Base-by-base conservation (phyloP, 2,888 invertebrate species). In the Chloroclysta siterata region DNA sequence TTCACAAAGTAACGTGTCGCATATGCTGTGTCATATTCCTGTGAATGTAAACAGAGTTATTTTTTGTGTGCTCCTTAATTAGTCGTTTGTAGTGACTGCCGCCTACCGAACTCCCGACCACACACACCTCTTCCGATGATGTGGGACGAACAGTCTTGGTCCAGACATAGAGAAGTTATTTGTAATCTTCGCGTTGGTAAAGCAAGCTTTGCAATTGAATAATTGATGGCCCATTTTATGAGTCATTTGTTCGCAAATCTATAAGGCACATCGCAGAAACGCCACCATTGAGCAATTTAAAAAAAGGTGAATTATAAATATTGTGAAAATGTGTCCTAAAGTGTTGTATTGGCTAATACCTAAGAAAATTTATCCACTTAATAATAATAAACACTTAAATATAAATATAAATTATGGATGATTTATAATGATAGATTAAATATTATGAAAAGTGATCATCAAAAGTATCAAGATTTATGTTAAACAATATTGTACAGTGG, bases 31-130 rank as follows among this genome's bases (percentile, higher is more conserved):
- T 70, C 68, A 72, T 70, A 63, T 72, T 69, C 48, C 52, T 52
- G 55, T 64, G 53, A 47, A 65, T 53, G 61, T 65, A 55, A 63
- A 68, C 66, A 48, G 59, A 44, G 42, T 65, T 79, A 81, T 84
- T 84, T 65, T 82, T 82, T 74, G 71, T 79, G 63, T 66, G 69
- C 77, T 80, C 77, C 80, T 75, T 82, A 81, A 83, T 83, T 84
- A 84, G 80, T 74, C 72, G 77, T 77, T 76, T 80, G 78, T 77
- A 72, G 76, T 75, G 69, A 75, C 82, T 78, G 68, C 73, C 83
- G 91, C 88, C 91, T 68, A 64, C 70, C 56, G 60, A 64, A 64
- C 57, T 60, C 52, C 39, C 72, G 72, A 72, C 72, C 90, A 90
- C 90, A 90, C 90, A 90, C 86, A 74, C 68, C 72, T 73, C 66